Evolutionary conservation across 2,113 vertebrate species (phyloP), one percentile per base, ranked within the genome.

Genomic region (Gymnogyps californianus): DNA sequence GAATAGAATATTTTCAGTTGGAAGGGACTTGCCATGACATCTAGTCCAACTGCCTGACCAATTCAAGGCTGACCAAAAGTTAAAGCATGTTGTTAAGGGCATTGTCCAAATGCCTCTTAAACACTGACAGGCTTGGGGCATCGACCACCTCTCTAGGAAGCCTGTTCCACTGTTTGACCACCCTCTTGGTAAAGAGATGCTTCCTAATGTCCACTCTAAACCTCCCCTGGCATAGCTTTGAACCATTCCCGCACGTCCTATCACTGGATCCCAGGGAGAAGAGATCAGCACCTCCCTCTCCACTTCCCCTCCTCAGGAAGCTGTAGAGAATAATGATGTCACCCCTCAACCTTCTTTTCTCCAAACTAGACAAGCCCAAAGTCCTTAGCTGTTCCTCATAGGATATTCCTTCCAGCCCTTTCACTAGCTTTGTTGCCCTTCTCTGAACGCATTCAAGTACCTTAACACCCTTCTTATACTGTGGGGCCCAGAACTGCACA

Each of bases 111-210:
- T 25, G 15, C 12, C 25, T 62, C 16, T n/a, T 29, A 62, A 61
- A 31, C 32, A 31, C 31, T 44, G 36, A 9, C 36, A 72, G n/a
- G 3, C 13, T 20, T 47, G n/a, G 13, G 34, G 11, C 15, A 72
- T n/a, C 1, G 1, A 44, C 7, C 36, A 84, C 12, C 38, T 59
- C 54, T 61, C 20, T n/a, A 52, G 64, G 16, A 38, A 70, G 11
- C 7, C 46, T 18, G 6, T 46, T 78, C 3, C 28, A 61, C 28
- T 17, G 44, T 46, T 55, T 79, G 17, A 38, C 7, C 28, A 70
- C 21, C 14, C 11, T 59, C 54, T 31, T 0, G 0, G 20, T 44
- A 52, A 52, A 32, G 8, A 51, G 69, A 26, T 21, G 7, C 2
- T 59, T 78, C 51, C 28, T 38, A 38, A 75, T 21, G 4, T 26